Base-by-base conservation (phyloP, 2,113 vertebrate genomes). In the Brachyhypopomus occidentalis region DNA sequence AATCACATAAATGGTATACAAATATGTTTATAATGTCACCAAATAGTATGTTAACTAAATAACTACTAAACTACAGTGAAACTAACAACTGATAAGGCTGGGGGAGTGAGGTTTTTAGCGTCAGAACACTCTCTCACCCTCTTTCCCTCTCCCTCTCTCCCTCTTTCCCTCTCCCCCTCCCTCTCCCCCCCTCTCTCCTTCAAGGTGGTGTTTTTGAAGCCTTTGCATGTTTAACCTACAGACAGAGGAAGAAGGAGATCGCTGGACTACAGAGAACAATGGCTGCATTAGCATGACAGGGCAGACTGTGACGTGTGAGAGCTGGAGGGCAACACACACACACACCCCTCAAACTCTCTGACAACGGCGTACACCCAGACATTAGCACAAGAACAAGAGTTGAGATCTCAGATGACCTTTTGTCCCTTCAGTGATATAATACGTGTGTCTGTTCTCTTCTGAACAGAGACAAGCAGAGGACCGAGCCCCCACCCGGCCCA, bases 221-320 rank as follows among this genome's bases (percentile, higher is more conserved):
- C 60, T 63, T 27, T 27, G 60, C 25, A 25, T 63, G 11, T 63
- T 62, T 62, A 62, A 62, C 60, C 60, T 27, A 63, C 60, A 30
- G 23, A 17, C 25, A 64, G 11, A 45, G 69, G 48, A 23, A 41
- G 58, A 22, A 79, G 70, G 69, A 19, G 36, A 64, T 41, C 70
- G 58, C 63, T 58, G 72, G 9, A 38, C 20, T 20, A 36, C 63
- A 36, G 58, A 72, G 70, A 81, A 84, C 83, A 84, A 84, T 81
- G 45, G 78, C 22, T 84, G 83, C 64, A 34, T 66, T 23, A 36
- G 59, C 22, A 27, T 25, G 30, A 62, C 72, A 71, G 77, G 72
- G 60, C 48, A 60, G 59, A 60, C 48, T 36, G 56, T 72, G 78
- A 80, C 58, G 55, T 79, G 22, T 41, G 30, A 30, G 30, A 60